Evolutionary conservation across 2,113 vertebrate genomes (phyloP).

Genomic region (Antigone vipio): DNA sequence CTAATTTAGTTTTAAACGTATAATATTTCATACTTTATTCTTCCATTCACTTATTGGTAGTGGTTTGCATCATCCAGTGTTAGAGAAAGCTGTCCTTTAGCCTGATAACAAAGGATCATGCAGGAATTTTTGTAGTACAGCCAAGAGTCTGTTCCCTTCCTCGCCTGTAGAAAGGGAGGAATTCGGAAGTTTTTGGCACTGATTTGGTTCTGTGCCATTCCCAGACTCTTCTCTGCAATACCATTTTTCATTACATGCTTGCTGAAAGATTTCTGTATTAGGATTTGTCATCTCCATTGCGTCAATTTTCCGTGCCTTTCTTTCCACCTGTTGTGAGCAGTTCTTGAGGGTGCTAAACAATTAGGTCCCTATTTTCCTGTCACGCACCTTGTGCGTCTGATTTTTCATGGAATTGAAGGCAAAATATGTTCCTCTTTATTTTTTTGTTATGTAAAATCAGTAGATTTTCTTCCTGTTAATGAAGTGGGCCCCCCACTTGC

Average conservation of each 20-base stretch:
- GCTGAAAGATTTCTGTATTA: conserved; percentile 2
- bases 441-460: not conserved
- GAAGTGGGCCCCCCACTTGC: not conserved
- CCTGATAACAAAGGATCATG: not conserved
- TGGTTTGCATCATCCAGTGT: not conserved
- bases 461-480: conserved; percentile 8
- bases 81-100: not conserved
- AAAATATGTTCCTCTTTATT: not conserved
- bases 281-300: conserved; percentile 24
- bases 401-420: conserved; percentile 26
- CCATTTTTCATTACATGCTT: not conserved
- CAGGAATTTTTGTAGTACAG: not conserved
- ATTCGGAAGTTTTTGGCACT: conserved; percentile 31
- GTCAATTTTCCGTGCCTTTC: conserved; percentile 27
- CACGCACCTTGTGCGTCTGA: conserved; percentile 50
- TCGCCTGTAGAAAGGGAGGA: not conserved
- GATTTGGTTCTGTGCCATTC: conserved; percentile 46
- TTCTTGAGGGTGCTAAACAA: conserved; percentile 3
- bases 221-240: conserved; percentile 3
- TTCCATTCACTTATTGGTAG: not conserved
- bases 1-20: not conserved
- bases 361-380: conserved; percentile 47
- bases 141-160: not conserved
- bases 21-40: not conserved
- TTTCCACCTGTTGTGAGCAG: conserved; percentile 48